A percentile compares a stretch with the other conserved stretches of the same genome.
Conservation (phyloP, 2,888 invertebrate species). For the Leptopterna dolabrata region DNA sequence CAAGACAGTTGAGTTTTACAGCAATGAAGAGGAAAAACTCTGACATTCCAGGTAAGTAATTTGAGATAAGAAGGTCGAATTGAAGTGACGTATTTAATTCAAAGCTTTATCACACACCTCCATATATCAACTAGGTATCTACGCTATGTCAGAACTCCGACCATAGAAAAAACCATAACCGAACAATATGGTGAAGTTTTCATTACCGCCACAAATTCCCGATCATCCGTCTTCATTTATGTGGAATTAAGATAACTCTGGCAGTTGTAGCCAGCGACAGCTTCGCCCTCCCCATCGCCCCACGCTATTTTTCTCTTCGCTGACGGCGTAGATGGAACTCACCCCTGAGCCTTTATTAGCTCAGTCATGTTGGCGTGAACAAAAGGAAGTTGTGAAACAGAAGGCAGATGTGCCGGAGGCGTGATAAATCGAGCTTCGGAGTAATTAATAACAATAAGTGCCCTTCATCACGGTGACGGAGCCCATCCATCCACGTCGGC, state of each 20-base stretch:
- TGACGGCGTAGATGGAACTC: slow-evolving; percentile 21
- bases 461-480: slow-evolving; percentile 47
- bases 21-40: no score
- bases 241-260: slow-evolving; percentile 38
- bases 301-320: neutral
- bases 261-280: neutral
- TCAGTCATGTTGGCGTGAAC: slow-evolving; percentile 48
- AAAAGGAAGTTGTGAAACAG: slow-evolving; percentile 52
- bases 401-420: slow-evolving; percentile 46
- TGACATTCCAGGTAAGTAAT: no score
- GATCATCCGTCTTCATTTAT: slow-evolving; percentile 42
- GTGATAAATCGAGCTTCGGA: slow-evolving; percentile 51
- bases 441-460: slow-evolving; percentile 52
- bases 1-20: no score
- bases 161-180: neutral
- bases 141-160: no score
- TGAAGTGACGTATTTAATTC: no score
- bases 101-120: no score
- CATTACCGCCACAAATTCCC: neutral
- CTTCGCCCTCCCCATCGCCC: neutral
- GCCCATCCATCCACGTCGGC: slow-evolving; percentile 45
- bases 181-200: neutral
- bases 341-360: slow-evolving; percentile 40
- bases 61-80: no score
- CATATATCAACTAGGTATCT: no score